Evolutionary conservation across 1,140 invertebrate genomes (phyloP), one percentile per base, ranked within the genome.

Genomic region (Eurosta solidaginis): DNA sequence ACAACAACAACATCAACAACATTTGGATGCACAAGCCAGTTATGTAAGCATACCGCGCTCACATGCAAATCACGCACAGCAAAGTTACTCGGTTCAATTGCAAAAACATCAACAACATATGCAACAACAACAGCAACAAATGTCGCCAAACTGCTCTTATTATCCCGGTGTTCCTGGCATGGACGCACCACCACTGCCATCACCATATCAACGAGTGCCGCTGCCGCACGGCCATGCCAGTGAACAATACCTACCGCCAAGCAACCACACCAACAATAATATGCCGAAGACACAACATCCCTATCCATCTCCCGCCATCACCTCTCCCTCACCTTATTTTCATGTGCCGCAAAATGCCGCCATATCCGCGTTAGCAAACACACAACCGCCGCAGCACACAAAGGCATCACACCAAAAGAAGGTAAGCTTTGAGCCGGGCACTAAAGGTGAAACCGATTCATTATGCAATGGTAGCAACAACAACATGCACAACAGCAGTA

Each of bases 341-440:
- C 77, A 82, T 0, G 25, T 81, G 49, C 74, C 80, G 17, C 77
- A 78, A 42, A 59, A 52, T 50, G 20, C 77, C 54, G 25, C 81
- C 54, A n/a, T n/a, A n/a, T n/a, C 29, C 59, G 59, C 59, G 17
- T 9, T 59, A 33, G 54, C 54, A 81, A 80, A n/a, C 79, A 42
- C 78, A 25, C 78, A 78, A 10, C 80, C 79, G n/a, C 78, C 63
- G 20, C 81, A 77, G 14, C 54, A 36, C 45, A 85, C 88, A 10
- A 85, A 90, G 0, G 92, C 91, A 54, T 88, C 89, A 79, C 87
- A 88, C 76, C 88, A 90, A 78, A 92, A 92, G 80, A 93, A 93
- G 82, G 92, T 93, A 0, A 92, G 92, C 52, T 93, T 93, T 77
- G 92, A 93, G 81, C 89, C 91, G 0, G 91, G 91, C 1, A 92